These are phyloP conservation scores for Aethina tumida DNA, from an alignment of 1,140 invertebrate genomes.

Conservation along the genomic window DNA sequence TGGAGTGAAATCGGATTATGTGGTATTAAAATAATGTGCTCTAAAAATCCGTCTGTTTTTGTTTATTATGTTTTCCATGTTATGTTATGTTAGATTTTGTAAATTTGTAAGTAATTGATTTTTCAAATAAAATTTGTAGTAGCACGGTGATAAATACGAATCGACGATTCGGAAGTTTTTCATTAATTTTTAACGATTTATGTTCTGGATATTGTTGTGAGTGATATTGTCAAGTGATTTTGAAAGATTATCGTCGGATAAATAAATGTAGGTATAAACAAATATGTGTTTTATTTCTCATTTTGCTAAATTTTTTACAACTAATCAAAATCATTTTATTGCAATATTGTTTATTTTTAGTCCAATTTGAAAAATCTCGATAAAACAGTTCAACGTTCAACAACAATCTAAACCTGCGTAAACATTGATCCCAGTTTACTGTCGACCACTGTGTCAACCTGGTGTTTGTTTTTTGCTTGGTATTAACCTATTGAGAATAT, in stretches of 20 bases:
- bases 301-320: too few species aligned
- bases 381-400: background rate
- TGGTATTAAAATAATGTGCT: conserved; percentile 1
- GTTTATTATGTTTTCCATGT: background rate
- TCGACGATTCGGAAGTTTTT: conserved; percentile 1
- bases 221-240: conserved; percentile 21
- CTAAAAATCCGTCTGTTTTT: background rate
- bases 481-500: background rate
- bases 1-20: too few species aligned
- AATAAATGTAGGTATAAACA: conserved; percentile 18
- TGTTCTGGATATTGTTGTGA: conserved; percentile 16
- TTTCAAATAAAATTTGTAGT: background rate
- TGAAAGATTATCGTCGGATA: conserved; percentile 20
- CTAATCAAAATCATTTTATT: too few species aligned
- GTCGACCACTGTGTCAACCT: background rate
- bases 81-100: background rate
- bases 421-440: background rate
- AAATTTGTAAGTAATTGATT: conserved; percentile 2
- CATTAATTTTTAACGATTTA: conserved; percentile 4
- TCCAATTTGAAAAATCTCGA: too few species aligned
- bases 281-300: conserved; percentile 1
- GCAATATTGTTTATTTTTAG: too few species aligned
- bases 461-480: background rate
- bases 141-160: too few species aligned
- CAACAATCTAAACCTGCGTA: background rate